Base-by-base conservation (phyloP, 2,797 vertebrate genomes). In the Sitta carolinensis region DNA sequence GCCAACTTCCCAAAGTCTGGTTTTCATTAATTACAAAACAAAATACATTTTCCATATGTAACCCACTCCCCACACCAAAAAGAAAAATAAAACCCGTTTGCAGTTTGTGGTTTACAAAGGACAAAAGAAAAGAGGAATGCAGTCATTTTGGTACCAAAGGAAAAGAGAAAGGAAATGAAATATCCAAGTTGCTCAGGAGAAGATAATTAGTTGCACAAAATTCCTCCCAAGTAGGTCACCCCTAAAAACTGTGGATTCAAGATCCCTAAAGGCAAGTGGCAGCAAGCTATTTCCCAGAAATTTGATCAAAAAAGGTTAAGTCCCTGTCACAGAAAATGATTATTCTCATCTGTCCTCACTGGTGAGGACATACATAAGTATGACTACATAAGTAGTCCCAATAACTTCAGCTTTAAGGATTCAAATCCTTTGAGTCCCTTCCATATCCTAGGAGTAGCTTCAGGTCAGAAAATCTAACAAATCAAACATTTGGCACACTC, bases 1-100 rank as follows among this genome's bases (percentile, higher is more conserved):
- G 95, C 95, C 91, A 96, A 93, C 94, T 96, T 97, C 96, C 96
- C 94, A 62, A 96, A 95, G 93, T 94, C 97, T 98, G 97, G 87
- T 96, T 98, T 96, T 95, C 94, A 97, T 98, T 98, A 98, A 98
- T 98, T 97, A 97, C 77, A 97, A 97, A 97, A 96, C 92, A 97
- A 97, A 97, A 97, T 97, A 95, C 83, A 97, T 96, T 97, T 97
- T 97, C 97, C 97, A 97, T 97, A 97, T 97, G 97, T 95, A 97
- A 94, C 95, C 62, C 76, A 36, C 89, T 92, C 89, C 82, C 79
- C 84, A 87, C 73, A 92, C 75, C 79, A 92, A 89, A 84, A 92
- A 80, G 81, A 70, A 92, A 94, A 96, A 96, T 84, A 97, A 96
- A 97, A 94, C 92, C 84, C 90, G 81, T 79, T 97, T 97, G 91